These are phyloP conservation scores for Drosophila affinis DNA, from an alignment of 2,888 invertebrate genomes.

Conservation along the genomic window DNA sequence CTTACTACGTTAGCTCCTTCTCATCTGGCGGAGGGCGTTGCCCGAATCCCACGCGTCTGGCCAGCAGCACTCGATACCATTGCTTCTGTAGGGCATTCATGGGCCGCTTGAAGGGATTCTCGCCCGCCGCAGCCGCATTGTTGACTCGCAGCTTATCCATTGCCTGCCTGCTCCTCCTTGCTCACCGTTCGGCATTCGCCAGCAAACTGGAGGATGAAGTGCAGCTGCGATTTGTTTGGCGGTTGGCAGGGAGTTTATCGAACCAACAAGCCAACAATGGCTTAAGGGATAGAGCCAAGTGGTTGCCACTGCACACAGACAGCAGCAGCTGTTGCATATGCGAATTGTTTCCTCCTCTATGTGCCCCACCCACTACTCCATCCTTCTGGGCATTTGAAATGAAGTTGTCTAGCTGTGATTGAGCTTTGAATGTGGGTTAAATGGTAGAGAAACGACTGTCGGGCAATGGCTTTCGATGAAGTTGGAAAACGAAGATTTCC, in stretches of 20 bases:
- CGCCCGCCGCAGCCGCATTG: constrained; percentile 28
- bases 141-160: constrained; percentile 47
- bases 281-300: constrained; percentile 6
- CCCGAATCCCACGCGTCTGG: constrained; percentile 79
- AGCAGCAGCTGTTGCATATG: constrained; percentile 46
- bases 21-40: constrained; percentile 60
- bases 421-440: constrained; percentile 41
- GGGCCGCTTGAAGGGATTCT: constrained; percentile 82
- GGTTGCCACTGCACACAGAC: constrained; percentile 3
- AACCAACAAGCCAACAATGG: constrained; percentile 71
- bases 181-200: constrained; percentile 69
- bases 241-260: constrained; percentile 66
- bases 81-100: constrained; percentile 83
- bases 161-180: constrained; percentile 47
- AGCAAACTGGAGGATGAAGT: constrained; percentile 49
- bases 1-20: constrained; percentile 79
- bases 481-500: background rate
- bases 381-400: constrained; percentile 21
- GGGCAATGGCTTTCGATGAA: constrained; percentile 33
- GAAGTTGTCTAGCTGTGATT: constrained; percentile 38
- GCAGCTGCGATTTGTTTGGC: constrained; percentile 37
- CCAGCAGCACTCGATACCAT: constrained; percentile 82
- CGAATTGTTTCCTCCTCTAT: constrained; percentile 8
- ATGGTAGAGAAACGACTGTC: constrained; percentile 31
- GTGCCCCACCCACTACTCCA: background rate